Percentiles rank a stretch among this genome's conserved stretches.
phyloP scores from a whole-genome alignment of 1,140 invertebrate species.

The Nephotettix cincticeps region DNA sequence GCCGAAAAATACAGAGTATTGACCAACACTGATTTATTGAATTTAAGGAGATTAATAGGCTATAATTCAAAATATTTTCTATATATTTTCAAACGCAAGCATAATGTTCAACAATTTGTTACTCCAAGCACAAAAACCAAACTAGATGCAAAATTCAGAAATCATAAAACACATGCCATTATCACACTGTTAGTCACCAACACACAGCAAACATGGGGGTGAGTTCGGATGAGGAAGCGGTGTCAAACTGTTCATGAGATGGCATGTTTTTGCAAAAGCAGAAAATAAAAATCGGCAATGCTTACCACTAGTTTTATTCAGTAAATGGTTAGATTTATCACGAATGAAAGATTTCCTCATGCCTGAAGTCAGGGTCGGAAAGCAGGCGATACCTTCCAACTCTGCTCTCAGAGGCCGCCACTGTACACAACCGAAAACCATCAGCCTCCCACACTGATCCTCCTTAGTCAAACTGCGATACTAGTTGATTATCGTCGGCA shows the following conservation, averaged over 20 bases:
- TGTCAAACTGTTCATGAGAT: not conserved
- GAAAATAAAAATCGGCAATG: constrained; percentile 12
- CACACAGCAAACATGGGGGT: not conserved
- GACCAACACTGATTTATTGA: too few relatives aligned
- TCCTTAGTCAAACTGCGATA: too few relatives aligned
- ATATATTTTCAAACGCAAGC: too few relatives aligned
- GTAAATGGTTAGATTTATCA: constrained; percentile 28
- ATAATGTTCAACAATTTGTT: too few relatives aligned
- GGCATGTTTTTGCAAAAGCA: not conserved
- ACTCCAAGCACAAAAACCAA: too few relatives aligned
- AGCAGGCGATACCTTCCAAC: constrained; percentile 56
- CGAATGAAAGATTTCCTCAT: constrained; percentile 28
- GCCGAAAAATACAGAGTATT: too few relatives aligned
- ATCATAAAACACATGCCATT: too few relatives aligned
- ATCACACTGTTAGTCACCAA: not conserved
- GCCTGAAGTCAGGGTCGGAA: constrained; percentile 45
- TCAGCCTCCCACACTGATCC: too few relatives aligned
- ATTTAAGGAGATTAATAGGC: too few relatives aligned
- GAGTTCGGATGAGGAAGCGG: not conserved
- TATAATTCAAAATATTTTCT: too few relatives aligned
- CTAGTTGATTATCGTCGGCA: too few relatives aligned
- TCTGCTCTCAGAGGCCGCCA: constrained; percentile 52
- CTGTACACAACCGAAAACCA: constrained; percentile 39
- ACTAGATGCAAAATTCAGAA: too few relatives aligned
- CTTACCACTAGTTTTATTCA: constrained; percentile 26